phyloP scores from a whole-genome alignment of 1,140 invertebrate species.

The Drosophila nebulosa region DNA sequence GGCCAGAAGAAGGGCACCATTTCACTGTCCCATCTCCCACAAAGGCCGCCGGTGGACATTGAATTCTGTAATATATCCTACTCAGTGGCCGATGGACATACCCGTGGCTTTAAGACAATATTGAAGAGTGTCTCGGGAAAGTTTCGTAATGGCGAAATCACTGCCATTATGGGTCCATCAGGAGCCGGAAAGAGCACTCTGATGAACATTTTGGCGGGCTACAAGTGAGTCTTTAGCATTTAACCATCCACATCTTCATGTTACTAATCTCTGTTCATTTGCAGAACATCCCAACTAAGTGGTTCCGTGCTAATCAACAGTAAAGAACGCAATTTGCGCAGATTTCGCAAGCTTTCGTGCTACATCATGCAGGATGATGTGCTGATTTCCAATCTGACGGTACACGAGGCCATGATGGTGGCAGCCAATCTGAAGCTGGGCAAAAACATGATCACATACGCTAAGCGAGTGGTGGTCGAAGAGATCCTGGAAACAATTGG shows the following conservation, averaged over 20 bases:
- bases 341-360: conserved; percentile 95
- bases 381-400: conserved; percentile 92
- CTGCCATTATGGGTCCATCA: conserved; percentile 96
- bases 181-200: conserved; percentile 96
- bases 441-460: conserved; percentile 87
- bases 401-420: conserved; percentile 91
- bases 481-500: conserved; percentile 92
- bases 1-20: conserved; percentile 84
- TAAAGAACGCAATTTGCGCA: conserved; percentile 90
- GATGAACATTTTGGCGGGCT: conserved; percentile 94
- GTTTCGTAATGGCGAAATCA: conserved; percentile 89
- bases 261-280: conserved; percentile 47
- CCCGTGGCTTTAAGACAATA: conserved; percentile 90
- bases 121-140: conserved; percentile 92
- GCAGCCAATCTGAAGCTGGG: conserved; percentile 96
- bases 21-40: conserved; percentile 88
- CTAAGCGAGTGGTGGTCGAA: conserved; percentile 90
- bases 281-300: conserved; percentile 87
- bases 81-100: conserved; percentile 90
- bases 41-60: conserved; percentile 92
- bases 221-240: conserved; percentile 90
- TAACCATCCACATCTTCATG: not conserved
- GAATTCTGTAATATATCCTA: conserved; percentile 92
- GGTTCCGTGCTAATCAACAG: conserved; percentile 92
- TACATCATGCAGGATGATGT: conserved; percentile 99